Percentiles rank a stretch among this genome's conserved stretches.
Conservation (phyloP, 1,140 invertebrate species). For the Diorhabda carinulata region DNA sequence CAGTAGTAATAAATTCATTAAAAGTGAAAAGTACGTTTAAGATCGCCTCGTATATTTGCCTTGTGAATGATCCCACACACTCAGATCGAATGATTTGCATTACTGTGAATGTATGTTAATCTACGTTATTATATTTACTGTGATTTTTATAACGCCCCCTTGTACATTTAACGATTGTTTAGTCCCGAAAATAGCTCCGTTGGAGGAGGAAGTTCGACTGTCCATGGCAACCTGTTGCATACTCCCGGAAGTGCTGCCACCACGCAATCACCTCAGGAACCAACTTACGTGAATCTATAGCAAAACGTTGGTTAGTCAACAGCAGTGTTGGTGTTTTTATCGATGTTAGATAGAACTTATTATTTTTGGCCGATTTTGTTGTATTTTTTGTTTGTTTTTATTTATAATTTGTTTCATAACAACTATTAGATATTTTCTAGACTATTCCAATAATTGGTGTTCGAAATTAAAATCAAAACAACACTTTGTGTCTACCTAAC, state of each 20-base stretch:
- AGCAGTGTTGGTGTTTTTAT: slow-evolving; percentile 49
- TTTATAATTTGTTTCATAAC: too few species aligned
- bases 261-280: slow-evolving; percentile 79
- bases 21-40: too few species aligned
- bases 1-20: too few species aligned
- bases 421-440: too few species aligned
- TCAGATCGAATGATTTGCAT: background rate
- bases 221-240: slow-evolving; percentile 50
- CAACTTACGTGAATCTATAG: slow-evolving; percentile 91
- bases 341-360: slow-evolving; percentile 24
- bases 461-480: too few species aligned
- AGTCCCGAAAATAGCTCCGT: slow-evolving; percentile 56
- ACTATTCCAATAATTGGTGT: too few species aligned
- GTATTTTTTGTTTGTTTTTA: slow-evolving; percentile 20
- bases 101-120: slow-evolving; percentile 1
- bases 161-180: slow-evolving; percentile 48
- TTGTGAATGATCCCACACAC: background rate
- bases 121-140: background rate
- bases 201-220: slow-evolving; percentile 57
- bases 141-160: slow-evolving; percentile 31
- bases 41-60: too few species aligned
- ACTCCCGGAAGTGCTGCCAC: slow-evolving; percentile 50
- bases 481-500: too few species aligned
- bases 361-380: slow-evolving; percentile 28
- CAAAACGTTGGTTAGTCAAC: slow-evolving; percentile 66